Base-by-base conservation (phyloP, 2,113 vertebrate species). In the Dipodomys stephensi region DNA sequence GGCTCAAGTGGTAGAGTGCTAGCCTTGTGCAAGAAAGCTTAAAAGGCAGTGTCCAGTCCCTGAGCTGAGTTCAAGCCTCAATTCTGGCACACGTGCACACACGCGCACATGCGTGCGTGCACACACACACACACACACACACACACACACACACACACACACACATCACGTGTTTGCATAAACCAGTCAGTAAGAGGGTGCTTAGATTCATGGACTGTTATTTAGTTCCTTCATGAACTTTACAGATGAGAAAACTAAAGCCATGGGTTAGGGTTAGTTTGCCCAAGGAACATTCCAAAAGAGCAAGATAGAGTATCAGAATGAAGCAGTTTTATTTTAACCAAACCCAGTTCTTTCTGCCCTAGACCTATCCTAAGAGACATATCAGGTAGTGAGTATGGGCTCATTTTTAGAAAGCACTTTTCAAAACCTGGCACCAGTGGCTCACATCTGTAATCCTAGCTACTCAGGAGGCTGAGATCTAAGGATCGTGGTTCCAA, bases 261-360 rank as follows among this genome's bases (percentile, higher is more conserved):
- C 7, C 44, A n/a, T 9, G 39, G 39, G 39, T 39, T 39, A 72
- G 62, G 30, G 44, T 90, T 90, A 90, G 76, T 82, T 69, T 82
- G 65, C 53, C 60, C 74, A 71, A 83, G 82, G 27, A 87, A 39
- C 44, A 74, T 85, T 85, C 74, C 69, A 25, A 2, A 23, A 86
- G 44, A 60, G 68, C 46, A 82, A 20, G 53, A 74, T 83, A 60
- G 49, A 23, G n/a, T 44, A 81, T 81, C 23, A 53, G 35, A 83
- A 87, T 49, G 46, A 85, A 93, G 44, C 23, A 73, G 82, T 97
- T 96, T 83, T 25, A 95, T 94, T 72, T 77, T 74, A 89, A 81
- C 74, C 35, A 11, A 87, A 90, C 64, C 32, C 67, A 74, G 49
- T 92, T 94, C 62, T 72, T 85, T 88, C 83, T 87, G 71, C n/a